These are phyloP conservation scores for Xenopus petersii DNA, from an alignment of 2,797 vertebrate genomes.

Conservation along the genomic window DNA sequence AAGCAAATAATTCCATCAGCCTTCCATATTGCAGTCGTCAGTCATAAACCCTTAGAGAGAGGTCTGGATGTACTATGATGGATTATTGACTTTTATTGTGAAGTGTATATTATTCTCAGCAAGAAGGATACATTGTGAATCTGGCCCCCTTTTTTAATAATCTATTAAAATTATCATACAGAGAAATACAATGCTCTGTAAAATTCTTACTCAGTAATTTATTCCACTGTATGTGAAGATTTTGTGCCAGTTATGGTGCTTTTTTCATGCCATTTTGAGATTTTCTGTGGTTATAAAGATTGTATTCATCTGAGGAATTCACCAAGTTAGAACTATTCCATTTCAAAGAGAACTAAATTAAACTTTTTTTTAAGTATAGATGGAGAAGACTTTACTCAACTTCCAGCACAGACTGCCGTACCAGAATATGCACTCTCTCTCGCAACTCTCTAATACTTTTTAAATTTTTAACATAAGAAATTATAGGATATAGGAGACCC, in stretches of 20 bases:
- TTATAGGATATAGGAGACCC: too few species aligned
- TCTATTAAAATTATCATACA: slow-evolving; percentile 34
- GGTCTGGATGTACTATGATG: slow-evolving; percentile 30
- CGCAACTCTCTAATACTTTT: too few species aligned
- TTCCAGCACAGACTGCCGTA: too few species aligned
- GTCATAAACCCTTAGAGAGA: slow-evolving; percentile 44
- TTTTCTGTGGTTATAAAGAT: neutral
- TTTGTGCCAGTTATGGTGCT: neutral
- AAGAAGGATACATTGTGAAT: slow-evolving; percentile 29
- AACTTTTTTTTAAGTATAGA: too few species aligned
- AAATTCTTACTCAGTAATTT: neutral
- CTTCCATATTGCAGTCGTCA: slow-evolving; percentile 52
- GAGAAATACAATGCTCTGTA: slow-evolving; percentile 19
- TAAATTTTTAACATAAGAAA: too few species aligned
- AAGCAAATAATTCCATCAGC: slow-evolving; percentile 49
- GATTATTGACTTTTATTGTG: slow-evolving; percentile 55
- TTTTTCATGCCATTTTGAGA: neutral
- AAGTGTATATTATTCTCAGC: slow-evolving; percentile 52
- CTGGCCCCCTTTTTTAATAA: slow-evolving; percentile 36
- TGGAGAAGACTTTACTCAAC: too few species aligned
- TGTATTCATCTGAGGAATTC: neutral
- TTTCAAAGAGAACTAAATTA: neutral
- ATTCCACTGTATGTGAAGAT: neutral
- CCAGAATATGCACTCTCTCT: too few species aligned
- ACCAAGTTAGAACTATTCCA: neutral